phyloP scores from a whole-genome alignment of 2,797 vertebrate species.

The Lacerta viridis region DNA sequence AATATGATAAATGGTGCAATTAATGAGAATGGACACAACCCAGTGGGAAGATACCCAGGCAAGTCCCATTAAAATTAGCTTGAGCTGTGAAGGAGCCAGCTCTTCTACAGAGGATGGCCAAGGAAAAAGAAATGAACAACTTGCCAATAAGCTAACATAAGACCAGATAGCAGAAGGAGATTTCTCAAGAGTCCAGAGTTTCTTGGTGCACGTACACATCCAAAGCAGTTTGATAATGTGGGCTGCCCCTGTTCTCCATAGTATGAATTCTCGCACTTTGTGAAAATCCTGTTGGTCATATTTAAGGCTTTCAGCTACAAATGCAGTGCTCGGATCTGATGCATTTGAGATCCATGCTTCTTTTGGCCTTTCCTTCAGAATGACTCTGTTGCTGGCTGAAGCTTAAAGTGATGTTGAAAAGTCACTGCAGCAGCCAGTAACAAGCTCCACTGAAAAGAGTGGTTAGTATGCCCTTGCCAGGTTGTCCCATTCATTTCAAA shows the following conservation, averaged over 20 bases:
- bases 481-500: background rate
- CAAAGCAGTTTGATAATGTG: background rate
- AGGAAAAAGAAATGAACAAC: background rate
- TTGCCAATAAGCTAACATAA: background rate
- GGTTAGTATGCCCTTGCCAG: background rate
- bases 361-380: background rate
- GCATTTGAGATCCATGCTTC: background rate
- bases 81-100: background rate
- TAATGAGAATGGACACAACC: background rate
- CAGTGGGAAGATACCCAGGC: background rate
- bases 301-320: background rate
- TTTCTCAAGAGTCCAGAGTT: background rate
- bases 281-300: background rate
- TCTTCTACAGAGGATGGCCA: background rate
- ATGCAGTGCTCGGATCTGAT: background rate
- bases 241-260: background rate
- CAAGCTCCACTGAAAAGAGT: slow-evolving; percentile 3
- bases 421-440: background rate
- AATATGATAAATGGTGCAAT: background rate
- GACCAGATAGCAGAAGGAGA: background rate
- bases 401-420: background rate
- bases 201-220: background rate
- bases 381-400: background rate
- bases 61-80: background rate
- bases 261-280: background rate